Evolutionary conservation across 1,140 invertebrate species (phyloP), one percentile per base, ranked within the genome.

Genomic region (Hestina assimilis): DNA sequence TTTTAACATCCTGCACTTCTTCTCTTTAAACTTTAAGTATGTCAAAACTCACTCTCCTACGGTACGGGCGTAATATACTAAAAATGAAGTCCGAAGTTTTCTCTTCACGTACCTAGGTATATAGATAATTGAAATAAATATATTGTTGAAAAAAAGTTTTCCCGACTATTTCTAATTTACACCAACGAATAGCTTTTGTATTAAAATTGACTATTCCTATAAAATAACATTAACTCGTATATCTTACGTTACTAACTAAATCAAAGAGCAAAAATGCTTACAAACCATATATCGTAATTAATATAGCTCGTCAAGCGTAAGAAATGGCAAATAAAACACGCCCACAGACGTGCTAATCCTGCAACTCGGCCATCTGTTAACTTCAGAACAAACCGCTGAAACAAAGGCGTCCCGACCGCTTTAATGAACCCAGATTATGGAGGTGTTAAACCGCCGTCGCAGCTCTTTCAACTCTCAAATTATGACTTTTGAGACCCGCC

Each of bases 361-460:
- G 59, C 76, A 79, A 85, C 83, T 65, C 77, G 63, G 59, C 76
- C 84, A 87, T 87, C 71, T 84, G 81, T 85, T 83, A 84, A 63
- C 66, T 65, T 79, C 68, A 65, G 58, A 87, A 85, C 75, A 64
- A 80, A 62, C 66, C 75, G 80, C 75, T 83, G 84, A 87, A 85
- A 87, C 84, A 87, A 87, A 85, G 80, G 71, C 75, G 69, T 60
- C 76, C 73, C 75, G 77, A 68, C 67, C 69, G 70, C 59, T 82
- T 87, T 87, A 87, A 87, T 87, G 82, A 87, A 73, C 72, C 70
- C 73, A 84, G 84, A 87, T 87, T 87, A 87, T 85, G 84, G 83
- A 87, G 84, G 84, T 87, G 84, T 84, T 87, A 87, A 87, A 82
- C 75, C 74, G 66, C 69, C 70, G 68, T 63, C 79, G 79, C 74